Conservation (phyloP, 2,797 vertebrate genomes). For the Sebastes itinus region DNA sequence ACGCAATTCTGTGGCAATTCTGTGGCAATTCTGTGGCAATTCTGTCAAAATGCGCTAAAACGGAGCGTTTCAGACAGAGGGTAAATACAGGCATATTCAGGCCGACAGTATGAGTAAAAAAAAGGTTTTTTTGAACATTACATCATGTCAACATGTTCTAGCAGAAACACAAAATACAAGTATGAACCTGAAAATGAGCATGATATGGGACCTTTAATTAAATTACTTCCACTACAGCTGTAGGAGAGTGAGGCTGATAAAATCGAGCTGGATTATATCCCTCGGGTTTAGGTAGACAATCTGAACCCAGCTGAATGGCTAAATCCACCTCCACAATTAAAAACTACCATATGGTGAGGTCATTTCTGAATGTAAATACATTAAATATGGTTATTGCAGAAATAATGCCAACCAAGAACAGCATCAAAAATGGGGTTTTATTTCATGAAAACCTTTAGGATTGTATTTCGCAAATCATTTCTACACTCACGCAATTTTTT, state of each 20-base stretch:
- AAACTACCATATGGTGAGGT: neutral
- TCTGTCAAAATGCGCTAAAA: too few species aligned
- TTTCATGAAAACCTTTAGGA: neutral
- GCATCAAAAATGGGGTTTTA: neutral
- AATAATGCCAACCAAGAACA: neutral
- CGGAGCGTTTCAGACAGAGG: too few species aligned
- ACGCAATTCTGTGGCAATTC: too few species aligned
- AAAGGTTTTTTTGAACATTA: too few species aligned
- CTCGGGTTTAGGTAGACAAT: fast-evolving
- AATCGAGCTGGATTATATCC: too few species aligned
- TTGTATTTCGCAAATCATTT: neutral
- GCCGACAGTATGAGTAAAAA: too few species aligned
- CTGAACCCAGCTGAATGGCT: neutral
- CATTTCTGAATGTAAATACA: neutral
- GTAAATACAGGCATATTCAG: too few species aligned
- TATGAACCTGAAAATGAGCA: too few species aligned
- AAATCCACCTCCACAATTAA: neutral
- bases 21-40: too few species aligned
- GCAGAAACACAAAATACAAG: too few species aligned
- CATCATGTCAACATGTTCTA: too few species aligned
- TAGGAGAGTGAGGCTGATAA: neutral
- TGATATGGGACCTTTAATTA: too few species aligned
- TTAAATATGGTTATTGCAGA: neutral
- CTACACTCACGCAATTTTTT: neutral
- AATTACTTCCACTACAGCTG: neutral